Conservation (phyloP, 2,888 invertebrate genomes). For the Nephrotoma flavescens region DNA sequence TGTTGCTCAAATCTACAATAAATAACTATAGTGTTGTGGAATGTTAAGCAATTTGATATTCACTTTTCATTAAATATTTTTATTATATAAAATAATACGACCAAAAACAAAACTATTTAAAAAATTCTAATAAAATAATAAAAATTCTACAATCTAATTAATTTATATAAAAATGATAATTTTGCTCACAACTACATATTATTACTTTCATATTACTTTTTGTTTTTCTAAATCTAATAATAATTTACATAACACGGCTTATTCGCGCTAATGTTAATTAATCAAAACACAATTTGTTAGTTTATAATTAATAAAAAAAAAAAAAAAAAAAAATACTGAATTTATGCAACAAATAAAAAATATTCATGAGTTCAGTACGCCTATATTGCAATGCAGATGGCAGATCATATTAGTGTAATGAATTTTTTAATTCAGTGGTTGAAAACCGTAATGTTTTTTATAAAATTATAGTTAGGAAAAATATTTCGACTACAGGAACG, state of each 20-base stretch:
- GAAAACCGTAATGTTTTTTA: not conserved
- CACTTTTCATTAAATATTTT: not conserved
- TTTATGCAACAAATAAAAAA: not conserved
- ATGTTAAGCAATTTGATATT: not conserved
- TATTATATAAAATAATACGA: not conserved
- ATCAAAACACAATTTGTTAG: not conserved
- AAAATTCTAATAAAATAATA: not conserved
- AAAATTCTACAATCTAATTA: not conserved
- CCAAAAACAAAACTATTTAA: not conserved
- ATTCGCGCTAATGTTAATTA: not conserved
- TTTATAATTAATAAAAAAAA: not conserved
- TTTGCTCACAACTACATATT: not conserved
- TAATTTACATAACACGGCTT: not conserved
- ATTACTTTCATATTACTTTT: not conserved
- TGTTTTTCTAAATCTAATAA: not conserved
- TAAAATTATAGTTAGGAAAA: not conserved
- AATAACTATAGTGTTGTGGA: not conserved
- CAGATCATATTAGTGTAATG: not conserved
- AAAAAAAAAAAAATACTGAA: not conserved
- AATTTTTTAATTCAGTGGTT: not conserved
- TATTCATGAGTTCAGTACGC: not conserved
- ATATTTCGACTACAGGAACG: not conserved
- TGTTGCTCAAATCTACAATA: not conserved
- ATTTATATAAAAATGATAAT: not conserved
- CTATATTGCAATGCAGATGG: not conserved